These are phyloP conservation scores for Panagrolaimus sp. DNA, from an alignment of 1,140 invertebrate genomes.

Conservation along the genomic window DNA sequence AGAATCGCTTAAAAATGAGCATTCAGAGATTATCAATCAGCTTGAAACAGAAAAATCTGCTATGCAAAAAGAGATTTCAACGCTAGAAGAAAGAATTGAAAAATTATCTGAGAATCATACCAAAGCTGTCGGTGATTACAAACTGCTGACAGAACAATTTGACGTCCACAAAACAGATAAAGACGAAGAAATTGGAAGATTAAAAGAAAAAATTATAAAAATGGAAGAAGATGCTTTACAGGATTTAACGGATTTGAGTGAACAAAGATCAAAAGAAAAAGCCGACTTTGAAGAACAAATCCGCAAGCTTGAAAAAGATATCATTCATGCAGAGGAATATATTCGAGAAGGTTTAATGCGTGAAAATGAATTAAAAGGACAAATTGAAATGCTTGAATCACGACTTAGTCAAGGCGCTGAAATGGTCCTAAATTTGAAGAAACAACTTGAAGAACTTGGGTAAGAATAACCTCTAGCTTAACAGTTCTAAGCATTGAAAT, in stretches of 20 bases:
- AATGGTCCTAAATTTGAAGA: slow-evolving; percentile 5
- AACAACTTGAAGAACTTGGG: slow-evolving; percentile 3
- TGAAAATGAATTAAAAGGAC: background rate
- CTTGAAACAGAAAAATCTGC: background rate
- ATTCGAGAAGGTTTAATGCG: background rate
- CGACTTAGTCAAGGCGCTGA: background rate
- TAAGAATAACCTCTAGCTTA: background rate
- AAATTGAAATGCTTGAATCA: background rate
- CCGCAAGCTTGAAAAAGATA: background rate
- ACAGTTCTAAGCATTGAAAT: background rate
- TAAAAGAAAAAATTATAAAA: background rate
- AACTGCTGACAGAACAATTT: background rate
- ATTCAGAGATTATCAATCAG: background rate
- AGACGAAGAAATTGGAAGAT: background rate
- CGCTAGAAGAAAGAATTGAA: background rate
- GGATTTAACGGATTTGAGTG: background rate
- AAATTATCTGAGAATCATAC: background rate
- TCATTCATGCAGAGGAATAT: background rate
- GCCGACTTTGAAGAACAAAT: background rate
- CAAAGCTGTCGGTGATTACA: background rate
- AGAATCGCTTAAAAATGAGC: background rate
- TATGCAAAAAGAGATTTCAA: background rate
- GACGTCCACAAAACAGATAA: background rate
- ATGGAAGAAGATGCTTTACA: background rate
- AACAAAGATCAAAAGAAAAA: slow-evolving; percentile 7